phyloP scores from a whole-genome alignment of 2,113 vertebrate species.

The Boleophthalmus pectinirostris region DNA sequence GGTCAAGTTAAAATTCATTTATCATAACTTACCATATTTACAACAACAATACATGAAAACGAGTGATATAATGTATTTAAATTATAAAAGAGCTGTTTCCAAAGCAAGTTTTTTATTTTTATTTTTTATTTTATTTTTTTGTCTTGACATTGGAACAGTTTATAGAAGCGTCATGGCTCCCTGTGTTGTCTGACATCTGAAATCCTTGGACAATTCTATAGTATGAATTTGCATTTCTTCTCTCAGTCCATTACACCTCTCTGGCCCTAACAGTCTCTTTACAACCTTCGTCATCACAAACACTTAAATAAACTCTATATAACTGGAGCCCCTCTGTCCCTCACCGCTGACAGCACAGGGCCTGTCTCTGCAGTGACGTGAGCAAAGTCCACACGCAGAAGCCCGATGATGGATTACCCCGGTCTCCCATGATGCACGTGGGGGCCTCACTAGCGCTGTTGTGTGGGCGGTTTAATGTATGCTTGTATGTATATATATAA shows the following conservation, averaged over 20 bases:
- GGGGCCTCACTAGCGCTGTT: conserved; percentile 5
- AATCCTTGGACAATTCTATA: too few relatives aligned
- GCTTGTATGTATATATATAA: conserved; percentile 1
- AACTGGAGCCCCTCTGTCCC: neutral
- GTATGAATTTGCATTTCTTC: neutral
- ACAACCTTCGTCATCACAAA: neutral
- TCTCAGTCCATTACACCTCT: neutral
- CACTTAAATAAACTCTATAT: neutral
- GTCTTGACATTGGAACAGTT: too few relatives aligned
- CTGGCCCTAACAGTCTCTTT: neutral
- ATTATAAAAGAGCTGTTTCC: too few relatives aligned
- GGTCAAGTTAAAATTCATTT: too few relatives aligned
- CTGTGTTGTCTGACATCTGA: too few relatives aligned
- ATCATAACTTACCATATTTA: too few relatives aligned
- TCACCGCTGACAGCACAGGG: conserved; percentile 16
- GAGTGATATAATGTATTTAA: too few relatives aligned
- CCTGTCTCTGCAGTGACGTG: conserved; percentile 24
- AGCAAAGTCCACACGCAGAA: conserved; percentile 5
- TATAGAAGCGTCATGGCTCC: too few relatives aligned
- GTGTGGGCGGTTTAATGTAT: conserved; percentile 1
- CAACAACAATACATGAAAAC: too few relatives aligned
- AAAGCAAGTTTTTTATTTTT: too few relatives aligned
- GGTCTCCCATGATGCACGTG: conserved; percentile 17
- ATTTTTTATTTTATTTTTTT: too few relatives aligned
- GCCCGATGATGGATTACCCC: conserved; percentile 24